Base-by-base conservation (phyloP, 64 coral and sea anemone genomes). In the Stylophora pistillata region DNA sequence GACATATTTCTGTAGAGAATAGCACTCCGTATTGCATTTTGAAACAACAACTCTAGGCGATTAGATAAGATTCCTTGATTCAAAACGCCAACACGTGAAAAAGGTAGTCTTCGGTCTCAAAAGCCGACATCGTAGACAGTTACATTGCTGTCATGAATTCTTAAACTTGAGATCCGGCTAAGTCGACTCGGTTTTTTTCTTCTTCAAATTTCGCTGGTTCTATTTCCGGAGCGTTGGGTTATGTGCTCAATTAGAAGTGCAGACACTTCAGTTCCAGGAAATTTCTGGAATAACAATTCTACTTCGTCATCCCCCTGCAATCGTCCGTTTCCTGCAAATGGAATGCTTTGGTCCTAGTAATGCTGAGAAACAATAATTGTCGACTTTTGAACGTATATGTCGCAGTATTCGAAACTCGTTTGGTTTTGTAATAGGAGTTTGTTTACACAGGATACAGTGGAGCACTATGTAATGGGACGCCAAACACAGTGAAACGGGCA, bases 211-310 rank as follows among this genome's bases (percentile, higher is more conserved):
- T 53, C 13, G 55, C 31, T 6, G 15, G 27, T 14, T 84, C 33
- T 84, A 69, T 84, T 52, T 64, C 69, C 21, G 6, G 13, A 16
- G n/a, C 41, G 26, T 69, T 84, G 17, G 32, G 37, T 63, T 20
- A 53, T 53, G 29, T 41, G 3, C 34, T 15, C 4, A n/a, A 23
- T 84, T 0, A 47, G 41, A 69, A 34, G 53, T 13, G 12, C 80
- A 20, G 60, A 70, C 34, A 23, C 53, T 69, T 68, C 61, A 60
- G 30, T 60, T 69, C 80, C 80, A 84, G 80, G 80, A 68, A 84
- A 84, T 84, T 27, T 23, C 62, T 66, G 59, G 59, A 82, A 37
- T 82, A n/a, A n/a, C 53, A 63, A 25, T 2, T 31, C 56, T 73
- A 11, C 17, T n/a, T 30, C 30, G 20, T 26, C 2, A 21, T 26